Evolutionary conservation across 1,140 invertebrate species (phyloP), one percentile per base, ranked within the genome.

Genomic region (Subanguina moxae): DNA sequence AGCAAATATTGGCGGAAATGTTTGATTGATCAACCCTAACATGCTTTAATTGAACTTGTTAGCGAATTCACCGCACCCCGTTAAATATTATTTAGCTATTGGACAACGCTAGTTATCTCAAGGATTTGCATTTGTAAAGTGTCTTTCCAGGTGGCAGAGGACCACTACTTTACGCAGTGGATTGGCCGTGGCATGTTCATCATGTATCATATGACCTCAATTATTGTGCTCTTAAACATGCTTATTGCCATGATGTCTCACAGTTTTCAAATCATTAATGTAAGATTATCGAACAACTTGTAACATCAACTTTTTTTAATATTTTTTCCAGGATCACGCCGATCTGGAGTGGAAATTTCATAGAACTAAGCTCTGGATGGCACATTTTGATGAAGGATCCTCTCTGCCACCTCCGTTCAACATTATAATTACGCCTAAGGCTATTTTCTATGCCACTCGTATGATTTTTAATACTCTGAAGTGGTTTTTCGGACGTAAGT

Each of bases 301-400:
- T 15, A 21, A 52, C 17, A 52, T 7, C n/a, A 25, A 52, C 48
- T 65, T 13, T 61, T 71, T 15, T 45, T 30, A 19, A 30, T 30
- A 27, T 48, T 64, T 25, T 43, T 21, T 46, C 57, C 46, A 87
- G 86, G 86, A 70, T 45, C 86, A 87, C 71, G 86, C 86, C 0
- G 87, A 87, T 78, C 82, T 86, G 74, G 86, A 87, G 75, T 87
- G 86, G 87, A 87, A 87, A 71, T 87, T 87, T 74, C 85, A 86
- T 21, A 80, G 86, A 9, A 86, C 86, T 13, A 87, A 87, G 68
- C 78, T 87, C 5, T 87, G 86, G 86, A 87, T 87, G 85, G 84
- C 85, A 25, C 87, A 87, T 69, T 87, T 87, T 72, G 67, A 71
- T 45, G 69, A 71, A 38, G 67, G 87, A 0, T 87, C 84, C 5